Evolutionary conservation across 1,140 invertebrate genomes (phyloP).

Genomic region (Gryon sp.): DNA sequence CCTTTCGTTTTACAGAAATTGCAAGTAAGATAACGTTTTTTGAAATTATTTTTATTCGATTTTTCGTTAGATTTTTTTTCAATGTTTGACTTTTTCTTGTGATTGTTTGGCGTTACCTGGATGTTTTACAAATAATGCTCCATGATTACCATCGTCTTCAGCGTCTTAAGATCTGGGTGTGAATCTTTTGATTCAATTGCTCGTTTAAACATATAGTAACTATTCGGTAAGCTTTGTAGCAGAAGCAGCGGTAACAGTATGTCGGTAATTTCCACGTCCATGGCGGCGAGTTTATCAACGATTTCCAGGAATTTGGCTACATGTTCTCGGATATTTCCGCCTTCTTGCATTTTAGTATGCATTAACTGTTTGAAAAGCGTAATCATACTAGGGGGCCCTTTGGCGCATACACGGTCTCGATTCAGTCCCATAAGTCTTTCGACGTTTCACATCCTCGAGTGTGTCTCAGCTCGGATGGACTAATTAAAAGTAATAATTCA

Average conservation of each 20-base stretch:
- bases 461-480: neutral
- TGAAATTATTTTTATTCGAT: conserved; percentile 46
- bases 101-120: too few species aligned
- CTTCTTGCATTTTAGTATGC: neutral
- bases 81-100: neutral
- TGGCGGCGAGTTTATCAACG: conserved; percentile 4
- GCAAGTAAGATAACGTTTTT: conserved; percentile 1
- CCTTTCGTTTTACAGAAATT: conserved; percentile 8
- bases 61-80: neutral
- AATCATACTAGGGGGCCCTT: neutral
- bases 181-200: conserved; percentile 1
- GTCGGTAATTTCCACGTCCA: conserved; percentile 1
- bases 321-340: neutral
- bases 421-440: neutral
- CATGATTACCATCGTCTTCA: neutral
- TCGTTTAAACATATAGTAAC: conserved; percentile 7
- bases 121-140: neutral
- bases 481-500: neutral
- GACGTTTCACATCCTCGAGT: neutral
- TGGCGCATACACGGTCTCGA: conserved; percentile 2
- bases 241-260: neutral
- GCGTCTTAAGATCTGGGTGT: neutral
- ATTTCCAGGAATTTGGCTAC: neutral
- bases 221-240: neutral
- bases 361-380: neutral